Evolutionary conservation across 2,888 invertebrate species (phyloP).

Genomic region (Drosophila planitibia): DNA sequence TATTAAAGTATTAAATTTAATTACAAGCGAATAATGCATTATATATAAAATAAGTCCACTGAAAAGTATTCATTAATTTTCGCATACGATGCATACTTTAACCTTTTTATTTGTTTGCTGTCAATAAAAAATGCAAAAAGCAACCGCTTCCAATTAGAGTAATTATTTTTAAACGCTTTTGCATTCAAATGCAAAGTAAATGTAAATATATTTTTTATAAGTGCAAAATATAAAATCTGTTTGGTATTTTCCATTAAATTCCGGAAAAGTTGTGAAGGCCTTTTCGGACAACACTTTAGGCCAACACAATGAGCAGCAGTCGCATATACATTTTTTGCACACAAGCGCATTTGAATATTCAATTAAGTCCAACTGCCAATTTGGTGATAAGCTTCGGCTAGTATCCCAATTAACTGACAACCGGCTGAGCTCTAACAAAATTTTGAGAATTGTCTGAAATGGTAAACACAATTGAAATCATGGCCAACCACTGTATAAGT

Average conservation of each 20-base stretch:
- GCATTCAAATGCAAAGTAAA: constrained; percentile 11
- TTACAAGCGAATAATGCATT: constrained; percentile 25
- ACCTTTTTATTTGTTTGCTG: constrained; percentile 10
- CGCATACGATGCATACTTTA: constrained; percentile 7
- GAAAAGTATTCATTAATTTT: constrained; percentile 21
- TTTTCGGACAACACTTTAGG: constrained; percentile 2
- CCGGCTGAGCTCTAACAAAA: constrained; percentile 21
- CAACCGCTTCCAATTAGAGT: constrained; percentile 47
- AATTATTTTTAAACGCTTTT: constrained; percentile 35
- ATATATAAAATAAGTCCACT: background rate
- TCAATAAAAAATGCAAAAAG: constrained; percentile 21
- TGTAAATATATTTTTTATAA: constrained; percentile 13
- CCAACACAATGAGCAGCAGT: constrained; percentile 13
- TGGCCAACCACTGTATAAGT: constrained; percentile 1
- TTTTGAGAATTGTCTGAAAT: constrained; percentile 25
- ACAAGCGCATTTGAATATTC: constrained; percentile 73
- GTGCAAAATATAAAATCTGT: constrained; percentile 2
- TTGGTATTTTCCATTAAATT: constrained; percentile 9
- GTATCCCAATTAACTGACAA: constrained; percentile 12
- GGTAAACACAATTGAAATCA: constrained; percentile 40
- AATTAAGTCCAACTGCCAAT: constrained; percentile 74
- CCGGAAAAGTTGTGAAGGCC: background rate
- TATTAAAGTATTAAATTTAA: constrained; percentile 7
- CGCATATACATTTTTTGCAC: constrained; percentile 16
- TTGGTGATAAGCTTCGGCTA: constrained; percentile 57